Evolutionary conservation across 2,888 invertebrate species (phyloP), one percentile per base, ranked within the genome.

Genomic region (Dasysyrphus albostriatus): DNA sequence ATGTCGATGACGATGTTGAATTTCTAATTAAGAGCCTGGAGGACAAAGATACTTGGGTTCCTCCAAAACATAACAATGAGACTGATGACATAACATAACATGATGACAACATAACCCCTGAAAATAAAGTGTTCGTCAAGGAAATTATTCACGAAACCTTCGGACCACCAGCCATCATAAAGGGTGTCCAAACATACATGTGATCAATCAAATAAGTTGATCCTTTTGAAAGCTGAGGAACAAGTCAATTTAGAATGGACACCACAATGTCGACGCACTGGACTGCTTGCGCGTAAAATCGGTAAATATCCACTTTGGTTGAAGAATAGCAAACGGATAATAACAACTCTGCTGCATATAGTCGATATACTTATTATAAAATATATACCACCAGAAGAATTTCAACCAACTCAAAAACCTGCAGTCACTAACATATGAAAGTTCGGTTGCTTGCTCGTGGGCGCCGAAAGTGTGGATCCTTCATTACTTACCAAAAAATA

Each of bases 321-420:
- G 5, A 98, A 97, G 91, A 94, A 96, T 92, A 99, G 99, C 2
- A 95, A 94, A 89, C 95, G 94, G 93, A 93, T 97, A 79, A 91
- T 93, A 29, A 95, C 97, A 0, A 98, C 98, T 4, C 92, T 99
- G 88, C 91, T 99, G 74, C 98, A 99, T 94, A 97, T 98, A 91
- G 93, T 96, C 39, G 99, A 99, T 91, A 99, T 99, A 93, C 98
- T 99, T 94, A 98, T 99, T 0, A 95, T 99, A 69, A 97, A 96
- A 91, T 98, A 98, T 91, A 96, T 95, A 88, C 95, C 98, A 34
- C 98, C 98, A 3, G 97, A 97, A 90, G 94, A 96, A 89, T 97
- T 95, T 91, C 92, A 93, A 19, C 95, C 96, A 14, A 91, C 93
- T 0, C 92, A 93, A 9, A 93, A 93, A 88, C 94, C 93, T 8